phyloP scores from a whole-genome alignment of 53 echinoderm and acorn worm genomes.

The Temnopleurus reevesii region DNA sequence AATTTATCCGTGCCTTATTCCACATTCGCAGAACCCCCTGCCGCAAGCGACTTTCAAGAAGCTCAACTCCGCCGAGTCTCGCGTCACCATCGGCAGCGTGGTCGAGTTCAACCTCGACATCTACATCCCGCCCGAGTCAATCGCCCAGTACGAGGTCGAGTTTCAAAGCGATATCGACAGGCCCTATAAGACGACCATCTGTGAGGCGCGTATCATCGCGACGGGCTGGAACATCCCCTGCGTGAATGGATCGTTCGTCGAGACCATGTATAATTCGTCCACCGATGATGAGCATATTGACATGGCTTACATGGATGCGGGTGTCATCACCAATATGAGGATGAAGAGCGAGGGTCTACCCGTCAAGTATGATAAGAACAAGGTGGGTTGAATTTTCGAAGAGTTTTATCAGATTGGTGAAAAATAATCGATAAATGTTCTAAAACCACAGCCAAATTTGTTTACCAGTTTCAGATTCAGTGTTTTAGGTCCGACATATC shows the following conservation, averaged over 20 bases:
- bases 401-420: no score
- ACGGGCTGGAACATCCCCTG: slow-evolving; percentile 92
- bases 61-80: slow-evolving; percentile 53
- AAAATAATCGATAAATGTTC: no score
- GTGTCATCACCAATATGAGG: slow-evolving; percentile 81
- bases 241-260: slow-evolving; percentile 79
- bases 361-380: slow-evolving; percentile 43
- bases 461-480: no score
- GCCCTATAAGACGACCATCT: slow-evolving; percentile 69
- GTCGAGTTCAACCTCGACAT: slow-evolving; percentile 83
- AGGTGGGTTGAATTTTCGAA: not conserved
- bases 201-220: slow-evolving; percentile 68
- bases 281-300: slow-evolving; percentile 62
- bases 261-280: slow-evolving; percentile 69
- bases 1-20: not conserved
- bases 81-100: slow-evolving; percentile 79
- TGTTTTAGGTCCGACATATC: no score
- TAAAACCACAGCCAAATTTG: no score
- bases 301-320: slow-evolving; percentile 69
- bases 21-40: slow-evolving; percentile 52
- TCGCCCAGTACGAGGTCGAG: slow-evolving; percentile 65
- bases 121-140: slow-evolving; percentile 78
- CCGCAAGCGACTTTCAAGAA: slow-evolving; percentile 67
- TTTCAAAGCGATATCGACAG: slow-evolving; percentile 59
- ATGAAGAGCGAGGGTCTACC: slow-evolving; percentile 53